A percentile compares a stretch with the other conserved stretches of the same genome.
These are phyloP conservation scores for Zootoca vivipara DNA, from an alignment of 2,113 vertebrate species.

Conservation along the genomic window DNA sequence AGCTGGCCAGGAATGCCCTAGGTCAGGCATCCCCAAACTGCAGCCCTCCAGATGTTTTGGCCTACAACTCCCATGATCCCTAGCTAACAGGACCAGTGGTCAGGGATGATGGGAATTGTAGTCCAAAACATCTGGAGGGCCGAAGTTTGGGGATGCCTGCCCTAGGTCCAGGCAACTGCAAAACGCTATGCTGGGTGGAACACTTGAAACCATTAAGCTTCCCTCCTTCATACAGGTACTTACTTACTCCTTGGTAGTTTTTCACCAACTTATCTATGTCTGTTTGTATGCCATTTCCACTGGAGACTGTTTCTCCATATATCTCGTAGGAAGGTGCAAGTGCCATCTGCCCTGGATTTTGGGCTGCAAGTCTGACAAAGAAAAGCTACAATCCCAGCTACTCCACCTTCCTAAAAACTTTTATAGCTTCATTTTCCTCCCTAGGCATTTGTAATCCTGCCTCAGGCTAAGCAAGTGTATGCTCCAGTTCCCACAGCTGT, in stretches of 20 bases:
- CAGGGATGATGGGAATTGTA: no score
- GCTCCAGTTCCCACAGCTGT: slow-evolving; percentile 19
- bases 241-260: background rate
- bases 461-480: slow-evolving; percentile 44
- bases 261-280: background rate
- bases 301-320: background rate
- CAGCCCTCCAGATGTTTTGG: no score
- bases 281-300: background rate
- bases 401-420: background rate
- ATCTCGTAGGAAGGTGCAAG: background rate
- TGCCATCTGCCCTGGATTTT: background rate
- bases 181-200: background rate
- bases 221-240: background rate
- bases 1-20: background rate
- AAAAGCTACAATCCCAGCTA: background rate
- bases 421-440: background rate
- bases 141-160: no score
- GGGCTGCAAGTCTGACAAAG: background rate
- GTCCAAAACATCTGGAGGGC: no score
- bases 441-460: background rate
- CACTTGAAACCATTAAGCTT: background rate
- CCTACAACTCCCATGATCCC: no score
- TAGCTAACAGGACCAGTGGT: no score
- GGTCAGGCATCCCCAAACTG: no score
- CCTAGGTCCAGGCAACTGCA: background rate